phyloP scores from a whole-genome alignment of 1,140 invertebrate species.

The Hypothenemus hampei region DNA sequence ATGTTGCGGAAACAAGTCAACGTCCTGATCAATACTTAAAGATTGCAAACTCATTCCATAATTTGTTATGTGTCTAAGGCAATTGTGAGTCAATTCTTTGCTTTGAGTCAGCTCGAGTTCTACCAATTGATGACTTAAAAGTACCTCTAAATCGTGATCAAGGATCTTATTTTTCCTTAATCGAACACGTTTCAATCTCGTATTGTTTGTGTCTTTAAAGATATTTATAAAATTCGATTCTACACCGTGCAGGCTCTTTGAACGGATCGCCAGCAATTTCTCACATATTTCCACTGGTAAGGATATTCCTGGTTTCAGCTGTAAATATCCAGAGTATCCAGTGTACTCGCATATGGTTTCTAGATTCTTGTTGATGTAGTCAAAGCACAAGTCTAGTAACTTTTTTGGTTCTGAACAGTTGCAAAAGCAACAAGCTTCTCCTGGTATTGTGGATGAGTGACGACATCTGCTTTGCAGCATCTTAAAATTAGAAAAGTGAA shows the following conservation, averaged over 20 bases:
- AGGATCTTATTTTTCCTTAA: slow-evolving; percentile 66
- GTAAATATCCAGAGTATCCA: slow-evolving; percentile 41
- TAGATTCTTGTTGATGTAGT: slow-evolving; percentile 59
- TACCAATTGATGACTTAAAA: slow-evolving; percentile 65
- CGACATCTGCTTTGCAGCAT: slow-evolving; percentile 42
- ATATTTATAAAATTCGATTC: slow-evolving; percentile 66
- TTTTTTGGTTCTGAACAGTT: slow-evolving; percentile 41
- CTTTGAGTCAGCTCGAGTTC: slow-evolving; percentile 72
- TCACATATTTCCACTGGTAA: slow-evolving; percentile 70
- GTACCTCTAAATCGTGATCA: slow-evolving; percentile 60
- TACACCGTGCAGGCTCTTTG: slow-evolving; percentile 51
- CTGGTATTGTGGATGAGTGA: slow-evolving; percentile 39
- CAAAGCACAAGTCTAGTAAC: slow-evolving; percentile 58
- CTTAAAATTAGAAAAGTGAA: slow-evolving; percentile 27
- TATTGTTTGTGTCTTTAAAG: slow-evolving; percentile 61
- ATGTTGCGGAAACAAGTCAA: slow-evolving; percentile 43
- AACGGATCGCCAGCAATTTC: slow-evolving; percentile 58
- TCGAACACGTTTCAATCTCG: slow-evolving; percentile 64
- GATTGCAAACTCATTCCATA: slow-evolving; percentile 47
- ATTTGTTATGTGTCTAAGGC: slow-evolving; percentile 43
- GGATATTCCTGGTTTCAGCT: slow-evolving; percentile 51
- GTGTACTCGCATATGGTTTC: slow-evolving; percentile 52
- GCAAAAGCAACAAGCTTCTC: slow-evolving; percentile 41
- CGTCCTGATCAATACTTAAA: slow-evolving; percentile 47
- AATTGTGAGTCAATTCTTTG: slow-evolving; percentile 52